Base-by-base conservation (phyloP, 2,888 invertebrate species). In the Cistogaster globosa region DNA sequence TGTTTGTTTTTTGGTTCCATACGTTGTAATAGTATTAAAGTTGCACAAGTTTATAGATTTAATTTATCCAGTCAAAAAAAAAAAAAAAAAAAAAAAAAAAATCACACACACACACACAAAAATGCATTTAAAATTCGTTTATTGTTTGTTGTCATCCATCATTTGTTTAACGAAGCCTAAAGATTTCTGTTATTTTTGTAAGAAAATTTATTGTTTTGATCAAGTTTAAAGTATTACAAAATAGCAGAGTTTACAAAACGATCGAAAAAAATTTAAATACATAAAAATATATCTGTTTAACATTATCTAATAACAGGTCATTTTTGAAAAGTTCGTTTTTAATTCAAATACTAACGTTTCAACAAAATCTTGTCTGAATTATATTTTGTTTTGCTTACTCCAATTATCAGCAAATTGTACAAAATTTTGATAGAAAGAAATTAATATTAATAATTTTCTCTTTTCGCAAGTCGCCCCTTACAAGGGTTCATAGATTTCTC, bases 101-200 rank as follows among this genome's bases (percentile, higher is more conserved):
- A n/a, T n/a, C n/a, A n/a, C n/a, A n/a, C n/a, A n/a, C n/a, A n/a
- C n/a, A n/a, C n/a, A 32, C 32, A 32, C 32, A 32, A 32, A 88
- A 88, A 87, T 89, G 76, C 84, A 88, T 88, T 78, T 87, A 86
- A 89, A 42, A 53, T 60, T n/a, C 5, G 16, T 55, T 42, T 53
- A 89, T 89, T 88, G 87, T 87, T 69, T 36, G 55, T 48, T 76
- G 76, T 80, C 84, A 72, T 75, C 76, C 76, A 68, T 86, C 85
- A 83, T 79, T 86, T 82, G 71, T n/a, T 68, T 68, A 80, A 75
- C 69, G 84, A 79, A 67, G 81, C 83, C 69, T 85, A 80, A 78
- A 80, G 45, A 48, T 58, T 36, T 67, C 48, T 20, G 11, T 5
- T 53, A 18, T 22, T 22, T 60, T 60, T 77, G 1, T 42, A 7